Base-by-base conservation (phyloP, 2,888 invertebrate genomes). In the Chromoteleia sp. region DNA sequence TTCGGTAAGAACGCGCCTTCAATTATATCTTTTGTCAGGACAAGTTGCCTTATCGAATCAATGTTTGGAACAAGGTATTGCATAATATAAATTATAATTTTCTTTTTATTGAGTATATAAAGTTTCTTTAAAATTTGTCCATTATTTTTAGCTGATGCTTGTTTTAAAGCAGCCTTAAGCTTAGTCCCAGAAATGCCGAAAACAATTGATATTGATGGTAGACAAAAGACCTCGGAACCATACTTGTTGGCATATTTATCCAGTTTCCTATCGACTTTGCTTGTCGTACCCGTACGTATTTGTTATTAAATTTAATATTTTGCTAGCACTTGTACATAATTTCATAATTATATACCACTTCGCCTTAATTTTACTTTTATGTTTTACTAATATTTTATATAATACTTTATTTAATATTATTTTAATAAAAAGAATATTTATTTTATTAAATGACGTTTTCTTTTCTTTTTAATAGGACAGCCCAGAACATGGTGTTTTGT, bases 1-100 rank as follows among this genome's bases (percentile, higher is more conserved):
- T 86, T 96, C 96, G 77, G 94, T 95, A n/a, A 94, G 96, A 78
- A 93, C 94, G 19, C 94, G 96, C 88, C 94, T 98, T 86, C 96
- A 97, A 86, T 94, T 99, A 54, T 98, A 98, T 93, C 93, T 98
- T 73, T 93, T 97, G 5, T 96, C 97, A 10, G 98, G 97, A 14
- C 97, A 98, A 92, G 96, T 97, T 48, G 97, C 98, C 19, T 93
- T 98, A 78, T 93, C 96, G 71, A 98, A 98, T 93, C 95, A 96
- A 87, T 98, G 98, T 90, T 94, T 97, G 68, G 98, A 98, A 48
- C 98, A 98, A 94, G 97, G 97, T 97, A 91, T 81, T 21, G 7
- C 7, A 7, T 8, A 14, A 45, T 52, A 48, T 19, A 48, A 25
- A 21, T 8, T 52, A 21, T 4, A 2, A 14, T 39, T 14, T 1